These are phyloP conservation scores for Microtus ochrogaster DNA, from an alignment of 2,113 vertebrate genomes.

Conservation along the genomic window DNA sequence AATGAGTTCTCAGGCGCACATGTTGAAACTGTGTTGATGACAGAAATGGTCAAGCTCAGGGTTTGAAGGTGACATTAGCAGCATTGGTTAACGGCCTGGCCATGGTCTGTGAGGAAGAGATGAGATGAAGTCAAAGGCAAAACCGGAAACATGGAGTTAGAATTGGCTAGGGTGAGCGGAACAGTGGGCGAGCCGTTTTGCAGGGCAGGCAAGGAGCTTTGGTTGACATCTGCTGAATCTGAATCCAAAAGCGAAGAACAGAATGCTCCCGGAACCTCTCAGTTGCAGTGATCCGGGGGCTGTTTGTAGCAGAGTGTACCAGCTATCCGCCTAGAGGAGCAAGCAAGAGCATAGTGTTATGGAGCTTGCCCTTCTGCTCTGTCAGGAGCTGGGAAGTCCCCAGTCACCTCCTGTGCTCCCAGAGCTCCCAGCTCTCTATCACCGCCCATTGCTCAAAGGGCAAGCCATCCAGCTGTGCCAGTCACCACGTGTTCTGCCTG, in stretches of 20 bases:
- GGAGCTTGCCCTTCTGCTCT: not conserved
- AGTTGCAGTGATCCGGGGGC: not conserved
- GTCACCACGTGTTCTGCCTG: conserved; percentile 9
- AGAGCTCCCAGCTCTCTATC: not conserved
- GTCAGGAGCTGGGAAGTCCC: not conserved
- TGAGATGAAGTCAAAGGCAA: not conserved
- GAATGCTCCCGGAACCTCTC: not conserved
- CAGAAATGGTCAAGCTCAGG: not conserved
- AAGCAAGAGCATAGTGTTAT: not conserved
- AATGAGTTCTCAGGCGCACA: not conserved
- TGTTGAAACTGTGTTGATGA: not conserved
- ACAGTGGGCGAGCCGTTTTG: not conserved
- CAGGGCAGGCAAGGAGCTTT: not conserved
- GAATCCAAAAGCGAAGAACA: not conserved
- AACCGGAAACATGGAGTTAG: not conserved
- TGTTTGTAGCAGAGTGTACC: not conserved
- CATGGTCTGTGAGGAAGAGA: not conserved
- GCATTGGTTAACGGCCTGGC: not conserved
- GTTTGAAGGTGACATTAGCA: not conserved
- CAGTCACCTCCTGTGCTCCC: accelerated
- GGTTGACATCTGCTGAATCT: not conserved
- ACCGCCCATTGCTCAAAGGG: not conserved
- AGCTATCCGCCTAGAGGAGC: not conserved
- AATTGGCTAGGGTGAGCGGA: not conserved
- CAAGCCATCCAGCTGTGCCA: not conserved